Percentiles rank a stretch among this genome's conserved stretches.
Evolutionary conservation across 30 jellyfish, hydroid and myxozoan genomes (phyloP).

Genomic region (Catostylus mosaicus): DNA sequence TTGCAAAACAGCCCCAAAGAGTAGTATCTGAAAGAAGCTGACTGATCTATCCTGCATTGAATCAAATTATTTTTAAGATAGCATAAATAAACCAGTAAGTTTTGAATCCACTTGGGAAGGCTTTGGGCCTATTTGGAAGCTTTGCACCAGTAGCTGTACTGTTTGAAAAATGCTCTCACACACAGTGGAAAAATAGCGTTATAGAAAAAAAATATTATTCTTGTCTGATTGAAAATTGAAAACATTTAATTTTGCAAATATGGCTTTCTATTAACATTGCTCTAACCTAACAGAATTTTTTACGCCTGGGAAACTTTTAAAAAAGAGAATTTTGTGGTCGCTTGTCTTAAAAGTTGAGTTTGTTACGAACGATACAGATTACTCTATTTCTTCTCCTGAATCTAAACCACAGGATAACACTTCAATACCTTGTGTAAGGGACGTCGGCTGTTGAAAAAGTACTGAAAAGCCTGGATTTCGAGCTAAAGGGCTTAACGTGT

Average conservation of each 20-base stretch:
- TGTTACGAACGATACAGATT: not conserved
- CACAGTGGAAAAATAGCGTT: not conserved
- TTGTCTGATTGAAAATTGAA: not conserved
- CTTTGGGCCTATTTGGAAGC: no score
- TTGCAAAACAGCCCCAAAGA: no score
- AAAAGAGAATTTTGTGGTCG: slow-evolving; percentile 36
- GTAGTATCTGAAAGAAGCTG: no score
- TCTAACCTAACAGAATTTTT: not conserved
- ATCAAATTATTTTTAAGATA: no score
- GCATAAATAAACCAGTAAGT: no score
- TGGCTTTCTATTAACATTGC: slow-evolving; percentile 15
- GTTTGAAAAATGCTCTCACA: no score
- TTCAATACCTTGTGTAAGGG: not conserved
- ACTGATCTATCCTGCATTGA: no score
- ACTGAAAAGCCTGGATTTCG: no score
- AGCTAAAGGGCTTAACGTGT: no score
- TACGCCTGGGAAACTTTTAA: slow-evolving; percentile 31
- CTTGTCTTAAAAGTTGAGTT: slow-evolving; percentile 10
- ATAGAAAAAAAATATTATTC: not conserved
- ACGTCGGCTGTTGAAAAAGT: not conserved
- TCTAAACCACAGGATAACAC: not conserved
- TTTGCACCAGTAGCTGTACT: no score
- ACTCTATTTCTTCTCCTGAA: not conserved
- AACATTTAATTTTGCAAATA: not conserved
- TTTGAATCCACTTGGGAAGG: no score